A percentile compares a stretch with the other conserved stretches of the same genome.
phyloP scores from a whole-genome alignment of 2,113 vertebrate species.

The Gallinago media region DNA sequence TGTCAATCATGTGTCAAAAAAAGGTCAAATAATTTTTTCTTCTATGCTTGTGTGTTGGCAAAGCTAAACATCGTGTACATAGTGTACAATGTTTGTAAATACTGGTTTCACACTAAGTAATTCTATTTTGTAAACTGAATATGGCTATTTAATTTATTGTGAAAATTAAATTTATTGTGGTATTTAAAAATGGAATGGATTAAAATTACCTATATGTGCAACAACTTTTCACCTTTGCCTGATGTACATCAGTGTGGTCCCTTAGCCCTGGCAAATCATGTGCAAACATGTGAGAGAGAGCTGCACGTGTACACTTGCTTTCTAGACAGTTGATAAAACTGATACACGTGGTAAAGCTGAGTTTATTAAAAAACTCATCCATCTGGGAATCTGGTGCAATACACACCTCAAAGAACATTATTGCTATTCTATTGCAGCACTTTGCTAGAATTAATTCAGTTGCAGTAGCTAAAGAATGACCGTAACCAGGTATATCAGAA shows the following conservation, averaged over 20 bases:
- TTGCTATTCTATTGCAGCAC: background rate
- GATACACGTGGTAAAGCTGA: background rate
- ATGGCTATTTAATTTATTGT: conserved; percentile 89
- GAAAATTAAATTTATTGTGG: conserved; percentile 87
- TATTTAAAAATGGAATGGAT: conserved; percentile 88
- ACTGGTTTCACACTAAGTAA: conserved; percentile 87
- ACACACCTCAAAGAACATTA: background rate
- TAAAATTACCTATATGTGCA: conserved; percentile 82
- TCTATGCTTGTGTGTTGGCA: conserved; percentile 68
- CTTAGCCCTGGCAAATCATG: background rate
- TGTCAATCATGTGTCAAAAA: conserved; percentile 73
- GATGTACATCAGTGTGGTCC: background rate
- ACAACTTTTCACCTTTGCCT: conserved; percentile 29
- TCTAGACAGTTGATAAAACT: background rate
- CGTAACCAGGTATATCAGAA: background rate
- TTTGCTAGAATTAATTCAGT: conserved; percentile 34
- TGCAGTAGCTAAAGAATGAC: background rate
- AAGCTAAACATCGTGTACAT: conserved; percentile 78
- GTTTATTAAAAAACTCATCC: conserved; percentile 10
- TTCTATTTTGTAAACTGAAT: conserved; percentile 89
- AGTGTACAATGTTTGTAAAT: conserved; percentile 86
- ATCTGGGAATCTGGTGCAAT: conserved; percentile 19
- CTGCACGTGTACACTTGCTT: background rate
- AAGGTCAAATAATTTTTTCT: conserved; percentile 63
- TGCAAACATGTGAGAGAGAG: background rate